Percentiles rank a stretch among this genome's conserved stretches.
Conservation (phyloP, 2,113 vertebrate genomes). For the Chionis minor region DNA sequence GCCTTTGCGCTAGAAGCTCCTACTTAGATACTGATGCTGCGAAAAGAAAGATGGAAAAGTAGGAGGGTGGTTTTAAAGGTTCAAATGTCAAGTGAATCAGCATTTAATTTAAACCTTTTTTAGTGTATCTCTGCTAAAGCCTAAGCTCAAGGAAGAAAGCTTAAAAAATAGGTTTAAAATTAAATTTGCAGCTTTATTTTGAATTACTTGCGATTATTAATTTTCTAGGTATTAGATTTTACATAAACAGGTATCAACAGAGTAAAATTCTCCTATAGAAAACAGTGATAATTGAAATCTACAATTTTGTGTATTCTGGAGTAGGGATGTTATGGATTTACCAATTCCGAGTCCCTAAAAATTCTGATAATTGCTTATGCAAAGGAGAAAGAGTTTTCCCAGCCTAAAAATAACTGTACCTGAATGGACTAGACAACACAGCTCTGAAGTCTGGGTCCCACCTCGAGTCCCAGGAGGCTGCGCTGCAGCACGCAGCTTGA, state of each 20-base stretch:
- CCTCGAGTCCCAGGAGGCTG: background rate
- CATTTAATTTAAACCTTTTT: background rate
- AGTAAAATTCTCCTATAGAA: background rate
- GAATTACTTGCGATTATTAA: background rate
- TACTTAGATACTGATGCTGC: background rate
- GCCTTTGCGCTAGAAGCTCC: background rate
- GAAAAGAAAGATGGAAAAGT: background rate
- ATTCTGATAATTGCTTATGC: background rate
- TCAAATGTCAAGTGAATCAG: background rate
- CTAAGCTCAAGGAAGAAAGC: background rate
- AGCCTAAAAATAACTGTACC: background rate
- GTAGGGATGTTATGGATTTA: background rate
- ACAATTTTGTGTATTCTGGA: background rate
- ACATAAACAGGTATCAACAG: background rate
- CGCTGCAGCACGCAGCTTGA: background rate
- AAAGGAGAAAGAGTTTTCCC: background rate
- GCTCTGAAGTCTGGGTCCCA: background rate
- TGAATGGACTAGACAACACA: background rate
- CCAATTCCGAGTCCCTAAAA: background rate
- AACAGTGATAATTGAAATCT: accelerated
- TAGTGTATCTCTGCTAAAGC: background rate
- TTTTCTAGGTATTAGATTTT: background rate
- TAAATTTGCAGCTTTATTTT: background rate
- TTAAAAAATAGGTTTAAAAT: background rate
- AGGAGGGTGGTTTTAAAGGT: background rate